Base-by-base conservation (phyloP, 2,888 invertebrate species). In the Spodoptera littoralis region DNA sequence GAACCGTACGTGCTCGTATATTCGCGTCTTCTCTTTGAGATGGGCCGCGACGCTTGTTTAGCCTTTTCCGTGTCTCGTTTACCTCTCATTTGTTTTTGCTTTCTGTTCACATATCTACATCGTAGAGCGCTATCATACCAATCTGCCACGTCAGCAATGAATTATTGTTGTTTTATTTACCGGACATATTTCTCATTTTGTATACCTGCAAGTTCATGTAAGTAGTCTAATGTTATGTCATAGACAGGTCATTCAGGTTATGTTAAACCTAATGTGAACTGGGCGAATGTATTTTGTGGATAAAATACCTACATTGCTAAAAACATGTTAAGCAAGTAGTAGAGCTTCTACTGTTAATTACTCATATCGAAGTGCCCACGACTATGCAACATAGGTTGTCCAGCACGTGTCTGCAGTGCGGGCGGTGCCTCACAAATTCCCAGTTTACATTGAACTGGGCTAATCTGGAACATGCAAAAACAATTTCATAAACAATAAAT, bases 401-500 rank as follows among this genome's bases (percentile, higher is more conserved):
- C 8, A 1, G 27, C 36, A 8, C 8, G 36, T 2, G 6, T 36
- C 9, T 36, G 4, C 36, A 8, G 60, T 65, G 57, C 43, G 27
- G 4, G 27, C 45, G 49, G 55, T 48, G 51, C 63, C 50, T 47
- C 54, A 68, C 60, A 65, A 36, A 6, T 30, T 4, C 30, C 2
- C 30, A 57, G 54, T 51, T 64, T 52, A 62, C 65, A 64, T 60
- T 66, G 57, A 77, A 65, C 58, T 56, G 69, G 24, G 60, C 64
- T 77, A 73, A 76, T 80, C 76, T 73, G 63, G 55, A 65, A 67
- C 75, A 80, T 78, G 70, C 73, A 80, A 73, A 82, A 81, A 82
- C 77, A 77, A 81, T 83, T 79, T 80, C 79, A 83, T 79, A 83
- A 84, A 84, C 83, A 84, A 84, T 84, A 84, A 80, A 73, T 76